Conservation (phyloP, 1,140 invertebrate genomes). For the Carposina sasakii region DNA sequence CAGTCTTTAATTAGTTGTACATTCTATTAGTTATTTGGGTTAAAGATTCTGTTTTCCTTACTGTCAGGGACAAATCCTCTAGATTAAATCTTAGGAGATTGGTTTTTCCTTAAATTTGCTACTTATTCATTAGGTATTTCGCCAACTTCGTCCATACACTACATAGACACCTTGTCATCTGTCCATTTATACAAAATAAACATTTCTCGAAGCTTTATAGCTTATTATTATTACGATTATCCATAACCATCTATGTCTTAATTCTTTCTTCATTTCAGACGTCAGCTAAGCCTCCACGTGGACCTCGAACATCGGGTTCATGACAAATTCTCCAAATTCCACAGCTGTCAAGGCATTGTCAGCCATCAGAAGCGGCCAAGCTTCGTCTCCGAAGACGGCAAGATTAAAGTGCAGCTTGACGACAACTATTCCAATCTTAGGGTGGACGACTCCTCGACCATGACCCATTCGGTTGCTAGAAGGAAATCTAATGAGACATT, state of each 20-base stretch:
- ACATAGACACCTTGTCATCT: not conserved
- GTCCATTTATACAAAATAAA: not conserved
- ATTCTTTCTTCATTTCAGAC: conserved; percentile 22
- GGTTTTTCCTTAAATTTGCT: too few species aligned
- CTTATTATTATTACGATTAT: not conserved
- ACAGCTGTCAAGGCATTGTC: conserved; percentile 44
- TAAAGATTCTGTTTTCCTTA: too few species aligned
- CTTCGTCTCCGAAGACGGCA: conserved; percentile 24
- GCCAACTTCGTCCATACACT: too few species aligned
- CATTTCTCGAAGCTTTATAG: not conserved
- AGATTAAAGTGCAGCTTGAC: conserved; percentile 16
- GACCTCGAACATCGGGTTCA: conserved; percentile 35
- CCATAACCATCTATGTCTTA: not conserved
- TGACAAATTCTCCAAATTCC: conserved; percentile 44
- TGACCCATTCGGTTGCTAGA: conserved; percentile 10
- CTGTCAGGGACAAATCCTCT: too few species aligned
- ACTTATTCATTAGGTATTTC: too few species aligned
- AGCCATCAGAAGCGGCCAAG: conserved; percentile 14
- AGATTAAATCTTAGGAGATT: too few species aligned
- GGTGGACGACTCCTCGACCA: conserved; percentile 4
- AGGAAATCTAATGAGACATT: conserved; percentile 26
- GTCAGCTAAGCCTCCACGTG: conserved; percentile 43
- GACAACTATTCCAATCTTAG: conserved; percentile 3
- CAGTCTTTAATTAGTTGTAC: too few species aligned
- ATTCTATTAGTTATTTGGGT: too few species aligned